Base-by-base conservation (phyloP, 2,888 invertebrate species). In the Apoda limacodes region DNA sequence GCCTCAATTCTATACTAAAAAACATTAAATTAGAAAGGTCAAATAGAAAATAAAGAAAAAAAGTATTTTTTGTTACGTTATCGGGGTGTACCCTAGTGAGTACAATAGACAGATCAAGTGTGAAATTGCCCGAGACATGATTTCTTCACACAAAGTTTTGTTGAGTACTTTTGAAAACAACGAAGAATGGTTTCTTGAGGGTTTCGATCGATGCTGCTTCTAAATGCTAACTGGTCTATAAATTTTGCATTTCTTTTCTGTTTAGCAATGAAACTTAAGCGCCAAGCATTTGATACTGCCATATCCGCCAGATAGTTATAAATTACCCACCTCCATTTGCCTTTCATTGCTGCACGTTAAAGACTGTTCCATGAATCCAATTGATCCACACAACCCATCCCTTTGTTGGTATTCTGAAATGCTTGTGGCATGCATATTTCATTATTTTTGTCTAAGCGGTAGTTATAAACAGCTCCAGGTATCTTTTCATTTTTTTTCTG, bases 381-480 rank as follows among this genome's bases (percentile, higher is more conserved):
- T 39, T 44, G 42, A 31, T 50, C 46, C n/a, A n/a, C n/a, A n/a
- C n/a, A 44, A 30, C 46, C 43, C 46, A 49, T 49, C 13, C 36
- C 31, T 38, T 40, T 43, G 30, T 46, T 46, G 30, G 46, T 46
- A 25, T 32, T 45, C 25, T 34, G 27, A 36, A 45, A 45, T 25
- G 45, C 9, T 32, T 34, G 25, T 26, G 48, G 45, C 26, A 45
- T 45, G 30, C 39, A 28, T 30, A 50, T 40, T 25, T 46, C 39
- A 40, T 44, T 43, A 21, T 41, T 37, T 31, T 30, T 46, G 35
- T 45, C 45, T 39, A 46, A 48, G 13, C 44, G 29, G 30, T 47
- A n/a, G n/a, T 50, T 45, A 42, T 39, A 45, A 22, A 37, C 31
- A 17, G 46, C 47, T 20, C 46, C 37, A 22, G 32, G 35, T 26